Conservation (phyloP, 2,797 vertebrate species). For the Meriones psammophilus region DNA sequence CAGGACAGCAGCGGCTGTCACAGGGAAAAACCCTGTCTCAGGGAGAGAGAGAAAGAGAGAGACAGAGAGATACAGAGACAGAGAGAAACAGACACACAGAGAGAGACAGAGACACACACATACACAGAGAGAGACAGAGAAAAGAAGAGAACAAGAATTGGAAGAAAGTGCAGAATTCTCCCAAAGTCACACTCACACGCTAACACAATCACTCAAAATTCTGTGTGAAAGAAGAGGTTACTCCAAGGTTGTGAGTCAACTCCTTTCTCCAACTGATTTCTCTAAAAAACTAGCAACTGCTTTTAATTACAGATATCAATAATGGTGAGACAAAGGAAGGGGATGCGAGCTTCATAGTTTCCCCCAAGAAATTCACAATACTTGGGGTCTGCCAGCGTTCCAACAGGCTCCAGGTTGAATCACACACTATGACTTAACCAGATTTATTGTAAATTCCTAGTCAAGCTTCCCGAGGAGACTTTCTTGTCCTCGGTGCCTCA, state of each 20-base stretch:
- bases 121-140: rapidly evolving
- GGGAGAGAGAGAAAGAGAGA: not conserved
- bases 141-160: not conserved
- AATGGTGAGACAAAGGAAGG: slow-evolving; percentile 16
- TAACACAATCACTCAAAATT: not conserved
- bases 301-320: not conserved
- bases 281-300: not conserved
- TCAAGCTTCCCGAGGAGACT: not conserved
- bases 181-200: not conserved
- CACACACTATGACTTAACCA: not conserved
- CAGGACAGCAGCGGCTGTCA: not conserved
- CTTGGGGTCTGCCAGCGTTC: not conserved
- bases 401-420: not conserved
- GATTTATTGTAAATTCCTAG: not conserved
- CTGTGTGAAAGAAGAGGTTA: not conserved
- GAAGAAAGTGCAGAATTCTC: slow-evolving; percentile 32
- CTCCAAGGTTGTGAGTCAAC: not conserved
- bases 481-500: not conserved
- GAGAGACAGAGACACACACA: no score
- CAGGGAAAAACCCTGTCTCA: not conserved
- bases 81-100: not conserved
- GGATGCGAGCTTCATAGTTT: not conserved
- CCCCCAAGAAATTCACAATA: slow-evolving; percentile 3
- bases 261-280: not conserved
- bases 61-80: not conserved